Percentiles rank a stretch among this genome's conserved stretches.
Evolutionary conservation across 1,140 invertebrate species (phyloP).

Genomic region (Idris sp.): DNA sequence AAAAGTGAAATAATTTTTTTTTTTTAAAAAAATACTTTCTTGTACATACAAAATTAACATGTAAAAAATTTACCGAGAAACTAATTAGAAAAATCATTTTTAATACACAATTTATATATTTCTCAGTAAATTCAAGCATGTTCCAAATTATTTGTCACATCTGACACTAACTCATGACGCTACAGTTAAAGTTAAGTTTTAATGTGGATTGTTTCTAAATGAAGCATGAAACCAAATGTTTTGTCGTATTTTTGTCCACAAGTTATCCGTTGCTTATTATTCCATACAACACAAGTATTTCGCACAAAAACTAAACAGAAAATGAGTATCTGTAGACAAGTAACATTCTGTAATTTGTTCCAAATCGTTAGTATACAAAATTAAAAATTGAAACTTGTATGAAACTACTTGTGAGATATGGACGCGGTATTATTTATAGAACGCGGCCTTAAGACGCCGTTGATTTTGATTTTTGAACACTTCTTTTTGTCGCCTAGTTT

Average conservation of each 20-base stretch:
- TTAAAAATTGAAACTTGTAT: not conserved
- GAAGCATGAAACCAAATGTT: slow-evolving; percentile 59
- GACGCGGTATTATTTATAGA: slow-evolving; percentile 36
- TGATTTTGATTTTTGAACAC: slow-evolving; percentile 64
- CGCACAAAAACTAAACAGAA: slow-evolving; percentile 9
- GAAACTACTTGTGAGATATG: slow-evolving; percentile 64
- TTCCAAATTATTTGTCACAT: slow-evolving; percentile 47
- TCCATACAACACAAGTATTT: slow-evolving; percentile 61
- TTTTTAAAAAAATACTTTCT: no score
- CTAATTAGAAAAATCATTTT: no score
- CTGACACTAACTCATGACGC: slow-evolving; percentile 57
- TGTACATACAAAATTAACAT: no score
- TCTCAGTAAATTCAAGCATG: slow-evolving; percentile 1
- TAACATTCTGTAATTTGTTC: no score
- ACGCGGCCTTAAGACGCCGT: slow-evolving; percentile 73
- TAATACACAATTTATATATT: slow-evolving; percentile 10
- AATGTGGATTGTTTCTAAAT: slow-evolving; percentile 46
- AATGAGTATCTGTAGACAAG: no score
- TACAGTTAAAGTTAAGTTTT: slow-evolving; percentile 37
- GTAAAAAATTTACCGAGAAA: no score
- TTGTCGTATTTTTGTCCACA: slow-evolving; percentile 46
- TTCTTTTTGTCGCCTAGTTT: slow-evolving; percentile 63
- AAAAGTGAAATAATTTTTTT: no score
- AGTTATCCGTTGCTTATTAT: slow-evolving; percentile 45
- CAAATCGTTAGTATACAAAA: no score